Evolutionary conservation across 2,113 vertebrate species (phyloP).

Genomic region (Ammodytes dubius): DNA sequence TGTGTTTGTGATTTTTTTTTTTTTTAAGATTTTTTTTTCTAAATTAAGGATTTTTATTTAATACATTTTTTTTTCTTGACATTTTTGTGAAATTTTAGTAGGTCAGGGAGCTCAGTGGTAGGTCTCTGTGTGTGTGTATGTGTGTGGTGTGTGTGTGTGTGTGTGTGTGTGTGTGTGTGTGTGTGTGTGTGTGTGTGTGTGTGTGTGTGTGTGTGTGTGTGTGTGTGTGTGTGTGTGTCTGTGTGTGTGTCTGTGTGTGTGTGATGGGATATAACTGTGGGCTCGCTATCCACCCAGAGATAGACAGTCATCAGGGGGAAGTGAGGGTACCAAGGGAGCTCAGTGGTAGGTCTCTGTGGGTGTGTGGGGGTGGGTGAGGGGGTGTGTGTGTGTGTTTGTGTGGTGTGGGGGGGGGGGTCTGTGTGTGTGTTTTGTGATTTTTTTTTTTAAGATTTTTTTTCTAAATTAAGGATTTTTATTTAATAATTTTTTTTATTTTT

Average conservation of each 20-base stretch:
- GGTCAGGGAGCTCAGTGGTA: slow-evolving; percentile 92
- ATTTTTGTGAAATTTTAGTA: no score
- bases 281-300: slow-evolving; percentile 90
- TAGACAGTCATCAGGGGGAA: slow-evolving; percentile 88
- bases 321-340: slow-evolving; percentile 89
- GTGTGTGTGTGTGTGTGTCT: slow-evolving; percentile 13
- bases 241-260: no score
- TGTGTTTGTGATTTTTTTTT: not conserved
- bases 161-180: no score
- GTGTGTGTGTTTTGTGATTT: slow-evolving; percentile 11
- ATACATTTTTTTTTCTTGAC: no score
- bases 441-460: no score
- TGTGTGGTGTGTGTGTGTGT: no score
- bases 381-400: slow-evolving; percentile 1
- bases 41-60: slow-evolving; percentile 91
- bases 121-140: no score
- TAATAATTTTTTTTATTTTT: no score
- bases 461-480: slow-evolving; percentile 91
- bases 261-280: slow-evolving; percentile 89
- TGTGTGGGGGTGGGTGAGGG: no score
- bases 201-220: not conserved
- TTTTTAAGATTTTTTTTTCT: no score
- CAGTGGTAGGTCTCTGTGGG: slow-evolving; percentile 81
- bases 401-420: no score
- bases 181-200: no score